Evolutionary conservation across 1,140 invertebrate genomes (phyloP).

Genomic region (Carcinoscorpius rotundicauda): DNA sequence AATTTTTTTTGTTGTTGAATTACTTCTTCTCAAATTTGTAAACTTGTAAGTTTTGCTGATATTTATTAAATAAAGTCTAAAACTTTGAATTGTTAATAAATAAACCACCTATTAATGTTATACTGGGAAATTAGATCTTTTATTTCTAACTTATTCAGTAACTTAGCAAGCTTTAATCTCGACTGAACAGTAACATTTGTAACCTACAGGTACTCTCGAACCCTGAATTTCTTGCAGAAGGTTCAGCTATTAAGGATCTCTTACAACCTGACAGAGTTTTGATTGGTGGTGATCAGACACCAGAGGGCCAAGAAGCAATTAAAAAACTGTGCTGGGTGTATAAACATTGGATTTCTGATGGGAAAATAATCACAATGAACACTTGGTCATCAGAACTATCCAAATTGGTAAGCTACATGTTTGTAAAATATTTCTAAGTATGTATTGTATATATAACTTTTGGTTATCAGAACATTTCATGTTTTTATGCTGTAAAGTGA

Average conservation of each 20-base stretch:
- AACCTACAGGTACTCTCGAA: slow-evolving; percentile 86
- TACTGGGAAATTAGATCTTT: too few relatives aligned
- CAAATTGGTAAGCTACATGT: slow-evolving; percentile 55
- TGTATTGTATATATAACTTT: too few relatives aligned
- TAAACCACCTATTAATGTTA: too few relatives aligned
- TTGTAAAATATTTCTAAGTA: not conserved
- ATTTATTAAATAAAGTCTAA: too few relatives aligned
- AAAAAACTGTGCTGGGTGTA: slow-evolving; percentile 79
- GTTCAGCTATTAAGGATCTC: slow-evolving; percentile 91
- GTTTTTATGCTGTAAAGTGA: too few relatives aligned
- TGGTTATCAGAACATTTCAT: too few relatives aligned
- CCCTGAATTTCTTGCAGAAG: slow-evolving; percentile 97
- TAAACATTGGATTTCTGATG: slow-evolving; percentile 83
- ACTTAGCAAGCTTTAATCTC: too few relatives aligned
- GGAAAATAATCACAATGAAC: slow-evolving; percentile 92
- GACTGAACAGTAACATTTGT: slow-evolving; percentile 25
- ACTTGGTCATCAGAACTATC: slow-evolving; percentile 99
- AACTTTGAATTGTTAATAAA: too few relatives aligned
- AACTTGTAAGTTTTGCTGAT: too few relatives aligned
- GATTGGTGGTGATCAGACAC: slow-evolving; percentile 86
- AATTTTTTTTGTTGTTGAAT: too few relatives aligned
- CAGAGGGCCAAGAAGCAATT: slow-evolving; percentile 70
- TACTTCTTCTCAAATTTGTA: too few relatives aligned
- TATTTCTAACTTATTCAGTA: too few relatives aligned
- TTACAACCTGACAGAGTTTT: slow-evolving; percentile 87